Evolutionary conservation across 2,888 invertebrate species (phyloP).

Genomic region (Strigamia transsilvanica): DNA sequence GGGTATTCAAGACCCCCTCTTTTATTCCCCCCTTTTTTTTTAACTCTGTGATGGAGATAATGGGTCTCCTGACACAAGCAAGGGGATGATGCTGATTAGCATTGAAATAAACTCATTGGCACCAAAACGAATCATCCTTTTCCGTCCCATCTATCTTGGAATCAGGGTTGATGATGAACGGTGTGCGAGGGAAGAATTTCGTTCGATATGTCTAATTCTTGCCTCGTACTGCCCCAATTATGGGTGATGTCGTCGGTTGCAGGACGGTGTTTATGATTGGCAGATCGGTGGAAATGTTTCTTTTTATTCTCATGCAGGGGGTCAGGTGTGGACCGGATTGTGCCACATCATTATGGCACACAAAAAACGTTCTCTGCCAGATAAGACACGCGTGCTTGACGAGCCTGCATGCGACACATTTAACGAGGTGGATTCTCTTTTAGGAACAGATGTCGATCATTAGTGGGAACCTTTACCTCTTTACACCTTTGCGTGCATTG

Average conservation of each 20-base stretch:
- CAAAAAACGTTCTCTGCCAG: background rate
- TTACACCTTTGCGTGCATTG: slow-evolving; percentile 18
- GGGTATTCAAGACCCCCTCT: slow-evolving; percentile 25
- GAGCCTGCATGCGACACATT: slow-evolving; percentile 41
- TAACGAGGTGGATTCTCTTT: slow-evolving; percentile 16
- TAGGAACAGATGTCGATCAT: slow-evolving; percentile 38
- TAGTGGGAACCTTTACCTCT: slow-evolving; percentile 45
- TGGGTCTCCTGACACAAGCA: slow-evolving; percentile 36
- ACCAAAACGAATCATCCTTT: slow-evolving; percentile 48
- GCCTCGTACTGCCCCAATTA: slow-evolving; percentile 24
- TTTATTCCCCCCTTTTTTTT: background rate
- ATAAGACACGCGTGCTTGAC: slow-evolving; percentile 42
- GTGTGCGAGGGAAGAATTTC: background rate
- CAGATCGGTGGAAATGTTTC: background rate
- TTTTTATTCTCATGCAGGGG: background rate
- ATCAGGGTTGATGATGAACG: slow-evolving; percentile 29
- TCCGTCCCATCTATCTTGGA: slow-evolving; percentile 24
- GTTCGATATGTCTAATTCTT: slow-evolving; percentile 22
- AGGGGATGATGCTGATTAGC: slow-evolving; percentile 46
- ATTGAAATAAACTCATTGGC: slow-evolving; percentile 49
- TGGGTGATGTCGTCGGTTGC: slow-evolving; percentile 18
- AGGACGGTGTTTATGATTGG: slow-evolving; percentile 6
- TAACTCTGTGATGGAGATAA: slow-evolving; percentile 24
- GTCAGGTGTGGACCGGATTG: slow-evolving; percentile 43
- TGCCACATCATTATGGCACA: slow-evolving; percentile 39